Percentiles rank a stretch among this genome's conserved stretches.
Evolutionary conservation across 2,888 invertebrate genomes (phyloP).

Genomic region (Brassicogethes aeneus): DNA sequence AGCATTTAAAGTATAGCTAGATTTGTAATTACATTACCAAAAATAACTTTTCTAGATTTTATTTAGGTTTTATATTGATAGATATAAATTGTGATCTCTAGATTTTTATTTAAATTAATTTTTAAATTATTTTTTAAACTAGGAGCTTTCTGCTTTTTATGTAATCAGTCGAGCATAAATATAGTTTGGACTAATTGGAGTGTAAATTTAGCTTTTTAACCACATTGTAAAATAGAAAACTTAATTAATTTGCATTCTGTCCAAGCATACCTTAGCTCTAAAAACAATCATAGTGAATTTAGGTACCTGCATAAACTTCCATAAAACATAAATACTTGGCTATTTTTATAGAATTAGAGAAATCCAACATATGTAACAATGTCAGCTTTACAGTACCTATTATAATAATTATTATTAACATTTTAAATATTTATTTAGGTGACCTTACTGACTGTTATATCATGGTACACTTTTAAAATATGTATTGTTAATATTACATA

Average conservation of each 20-base stretch:
- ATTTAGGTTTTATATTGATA: too few relatives aligned
- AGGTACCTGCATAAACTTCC: constrained; percentile 21
- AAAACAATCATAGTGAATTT: constrained; percentile 16
- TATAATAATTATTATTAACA: too few relatives aligned
- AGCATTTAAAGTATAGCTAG: constrained; percentile 9
- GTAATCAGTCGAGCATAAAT: too few relatives aligned
- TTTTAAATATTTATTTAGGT: too few relatives aligned
- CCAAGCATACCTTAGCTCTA: too few relatives aligned
- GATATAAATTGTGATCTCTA: constrained; percentile 22
- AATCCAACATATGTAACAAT: too few relatives aligned
- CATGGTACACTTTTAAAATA: too few relatives aligned
- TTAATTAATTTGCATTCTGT: constrained; percentile 8
- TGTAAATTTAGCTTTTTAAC: too few relatives aligned
- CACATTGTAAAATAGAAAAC: too few relatives aligned
- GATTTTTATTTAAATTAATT: constrained; percentile 16
- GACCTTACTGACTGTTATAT: too few relatives aligned
- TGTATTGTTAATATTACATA: too few relatives aligned
- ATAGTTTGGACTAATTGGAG: constrained; percentile 9
- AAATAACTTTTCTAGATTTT: background rate
- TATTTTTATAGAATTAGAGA: constrained; percentile 15
- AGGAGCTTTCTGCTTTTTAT: constrained; percentile 17
- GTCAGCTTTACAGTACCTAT: too few relatives aligned
- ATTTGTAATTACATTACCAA: background rate
- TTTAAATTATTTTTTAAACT: constrained; percentile 9
- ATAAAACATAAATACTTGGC: constrained; percentile 10